phyloP scores from a whole-genome alignment of 2,113 vertebrate species.

The Hyaena hyaena region DNA sequence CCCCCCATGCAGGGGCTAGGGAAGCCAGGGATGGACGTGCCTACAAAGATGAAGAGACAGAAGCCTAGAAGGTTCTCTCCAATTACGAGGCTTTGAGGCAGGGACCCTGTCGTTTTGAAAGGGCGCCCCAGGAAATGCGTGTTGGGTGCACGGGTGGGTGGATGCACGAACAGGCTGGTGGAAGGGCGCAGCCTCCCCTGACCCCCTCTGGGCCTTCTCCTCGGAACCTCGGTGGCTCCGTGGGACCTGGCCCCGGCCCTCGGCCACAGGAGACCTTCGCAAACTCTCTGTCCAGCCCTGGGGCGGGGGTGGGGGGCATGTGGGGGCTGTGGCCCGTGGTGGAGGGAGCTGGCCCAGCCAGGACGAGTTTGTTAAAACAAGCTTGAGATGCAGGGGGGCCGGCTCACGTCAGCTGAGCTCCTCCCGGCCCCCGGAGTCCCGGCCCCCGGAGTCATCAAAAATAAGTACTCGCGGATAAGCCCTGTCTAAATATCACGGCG shows the following conservation, averaged over 20 bases:
- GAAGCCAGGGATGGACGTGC: background rate
- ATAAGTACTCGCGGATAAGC: constrained; percentile 74
- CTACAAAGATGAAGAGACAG: background rate
- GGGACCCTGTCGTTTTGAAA: too few species aligned
- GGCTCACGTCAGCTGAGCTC: background rate
- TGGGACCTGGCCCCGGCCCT: fast-evolving
- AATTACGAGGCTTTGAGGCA: fast-evolving
- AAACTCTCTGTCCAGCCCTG: too few species aligned
- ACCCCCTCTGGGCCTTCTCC: background rate
- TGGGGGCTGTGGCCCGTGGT: fast-evolving
- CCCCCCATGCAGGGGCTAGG: background rate
- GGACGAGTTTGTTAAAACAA: background rate
- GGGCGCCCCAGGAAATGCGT: background rate
- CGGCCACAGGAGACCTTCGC: background rate
- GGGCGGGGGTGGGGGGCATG: too few species aligned
- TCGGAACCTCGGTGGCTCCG: fast-evolving
- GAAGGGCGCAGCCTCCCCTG: fast-evolving
- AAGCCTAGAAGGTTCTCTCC: background rate
- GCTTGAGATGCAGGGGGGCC: background rate
- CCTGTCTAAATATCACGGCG: constrained; percentile 87
- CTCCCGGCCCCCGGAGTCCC: constrained; percentile 50
- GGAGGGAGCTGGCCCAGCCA: background rate
- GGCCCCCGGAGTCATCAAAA: constrained; percentile 60
- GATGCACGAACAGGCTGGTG: too few species aligned
- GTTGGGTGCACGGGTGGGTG: background rate